These are phyloP conservation scores for Salvelinus alpinus DNA, from an alignment of 2,113 vertebrate genomes.

Conservation along the genomic window DNA sequence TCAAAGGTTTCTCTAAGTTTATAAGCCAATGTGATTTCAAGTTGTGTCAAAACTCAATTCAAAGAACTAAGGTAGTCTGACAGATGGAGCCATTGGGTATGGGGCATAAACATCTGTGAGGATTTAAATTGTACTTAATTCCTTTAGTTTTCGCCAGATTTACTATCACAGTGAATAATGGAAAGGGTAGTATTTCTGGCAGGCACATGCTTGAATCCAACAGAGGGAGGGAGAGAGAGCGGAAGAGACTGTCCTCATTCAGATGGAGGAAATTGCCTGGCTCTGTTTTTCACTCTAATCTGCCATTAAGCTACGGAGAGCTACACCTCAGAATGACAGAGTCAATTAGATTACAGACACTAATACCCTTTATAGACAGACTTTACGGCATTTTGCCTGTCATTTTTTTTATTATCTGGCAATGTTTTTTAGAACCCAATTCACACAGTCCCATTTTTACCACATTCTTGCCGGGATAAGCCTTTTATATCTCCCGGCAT, in stretches of 20 bases:
- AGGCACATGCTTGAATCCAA: not conserved
- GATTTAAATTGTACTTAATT: not conserved
- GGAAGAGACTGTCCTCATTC: not conserved
- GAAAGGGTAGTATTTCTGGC: not conserved
- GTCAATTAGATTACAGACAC: not conserved
- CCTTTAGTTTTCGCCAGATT: too few species aligned
- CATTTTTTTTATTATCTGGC: too few species aligned
- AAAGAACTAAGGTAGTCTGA: not conserved
- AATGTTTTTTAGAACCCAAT: too few species aligned
- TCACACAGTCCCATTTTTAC: too few species aligned
- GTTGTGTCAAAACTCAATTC: constrained; percentile 2
- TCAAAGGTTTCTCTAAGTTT: too few species aligned
- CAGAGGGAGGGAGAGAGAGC: not conserved
- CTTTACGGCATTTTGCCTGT: too few species aligned
- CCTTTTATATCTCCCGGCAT: too few species aligned
- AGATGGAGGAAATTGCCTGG: not conserved
- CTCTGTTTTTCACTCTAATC: not conserved
- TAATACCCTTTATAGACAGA: not conserved
- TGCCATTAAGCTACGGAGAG: not conserved
- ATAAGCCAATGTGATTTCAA: not conserved
- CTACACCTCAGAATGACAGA: not conserved
- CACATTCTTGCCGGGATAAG: too few species aligned
- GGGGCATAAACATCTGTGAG: too few species aligned
- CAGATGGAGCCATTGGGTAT: not conserved
- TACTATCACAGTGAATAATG: not conserved